These are phyloP conservation scores for Melanostigma gelatinosum DNA, from an alignment of 2,113 vertebrate species.

Conservation along the genomic window DNA sequence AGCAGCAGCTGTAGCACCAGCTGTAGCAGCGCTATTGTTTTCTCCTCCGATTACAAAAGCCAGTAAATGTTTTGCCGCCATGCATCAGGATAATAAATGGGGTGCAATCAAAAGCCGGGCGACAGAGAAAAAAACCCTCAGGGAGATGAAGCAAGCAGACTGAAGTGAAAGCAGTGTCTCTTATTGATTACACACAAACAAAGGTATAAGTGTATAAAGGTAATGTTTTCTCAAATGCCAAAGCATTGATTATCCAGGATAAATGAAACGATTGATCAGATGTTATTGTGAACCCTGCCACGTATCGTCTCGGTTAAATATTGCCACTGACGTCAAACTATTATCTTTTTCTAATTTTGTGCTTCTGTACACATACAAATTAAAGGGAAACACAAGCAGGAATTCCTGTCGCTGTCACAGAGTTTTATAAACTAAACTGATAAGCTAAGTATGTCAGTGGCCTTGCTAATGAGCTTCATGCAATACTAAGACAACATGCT, in stretches of 20 bases:
- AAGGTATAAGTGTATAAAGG: neutral
- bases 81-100: slow-evolving; percentile 31
- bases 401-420: too few relatives aligned
- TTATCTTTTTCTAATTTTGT: neutral
- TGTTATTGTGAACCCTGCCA: neutral
- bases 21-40: neutral
- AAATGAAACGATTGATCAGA: neutral
- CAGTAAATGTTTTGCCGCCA: slow-evolving; percentile 22
- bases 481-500: too few relatives aligned
- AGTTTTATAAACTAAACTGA: too few relatives aligned
- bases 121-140: slow-evolving; percentile 21
- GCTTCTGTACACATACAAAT: neutral
- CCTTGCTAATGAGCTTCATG: too few relatives aligned
- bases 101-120: slow-evolving; percentile 29
- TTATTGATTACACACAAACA: slow-evolving; percentile 26
- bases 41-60: slow-evolving; percentile 20
- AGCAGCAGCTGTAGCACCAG: slow-evolving; percentile 6
- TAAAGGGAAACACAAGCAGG: too few relatives aligned
- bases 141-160: neutral
- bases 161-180: neutral
- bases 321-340: neutral
- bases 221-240: slow-evolving; percentile 7
- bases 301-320: neutral
- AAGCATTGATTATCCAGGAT: neutral
- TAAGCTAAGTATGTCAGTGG: too few relatives aligned